These are phyloP conservation scores for Mercenaria mercenaria DNA, from an alignment of 1,140 invertebrate species.

Conservation along the genomic window DNA sequence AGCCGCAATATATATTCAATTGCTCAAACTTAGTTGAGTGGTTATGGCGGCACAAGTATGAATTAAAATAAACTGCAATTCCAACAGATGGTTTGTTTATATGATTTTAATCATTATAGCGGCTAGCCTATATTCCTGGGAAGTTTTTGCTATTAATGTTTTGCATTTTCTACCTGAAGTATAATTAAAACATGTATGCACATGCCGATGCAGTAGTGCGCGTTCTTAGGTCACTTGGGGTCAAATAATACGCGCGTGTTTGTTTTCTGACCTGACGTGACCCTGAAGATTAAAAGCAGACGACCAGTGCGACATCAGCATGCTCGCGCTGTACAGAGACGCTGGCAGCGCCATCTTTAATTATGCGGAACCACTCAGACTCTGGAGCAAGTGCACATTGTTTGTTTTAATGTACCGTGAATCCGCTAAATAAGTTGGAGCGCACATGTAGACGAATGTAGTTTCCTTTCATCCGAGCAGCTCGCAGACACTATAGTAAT, in stretches of 20 bases:
- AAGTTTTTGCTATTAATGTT: background rate
- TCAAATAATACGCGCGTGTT: background rate
- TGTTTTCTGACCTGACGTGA: background rate
- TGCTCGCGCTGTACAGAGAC: background rate
- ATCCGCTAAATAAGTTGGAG: constrained; percentile 30
- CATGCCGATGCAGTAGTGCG: background rate
- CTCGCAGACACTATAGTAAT: constrained; percentile 14
- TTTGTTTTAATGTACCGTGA: constrained; percentile 33
- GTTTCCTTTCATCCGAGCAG: constrained; percentile 16
- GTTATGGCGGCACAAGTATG: no score
- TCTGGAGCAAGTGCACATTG: constrained; percentile 28
- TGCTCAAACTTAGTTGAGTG: no score
- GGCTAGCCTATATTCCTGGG: no score
- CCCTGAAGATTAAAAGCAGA: background rate
- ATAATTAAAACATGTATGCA: constrained; percentile 12
- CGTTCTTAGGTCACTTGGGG: background rate
- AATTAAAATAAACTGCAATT: no score
- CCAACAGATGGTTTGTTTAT: no score
- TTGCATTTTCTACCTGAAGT: background rate
- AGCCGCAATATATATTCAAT: no score
- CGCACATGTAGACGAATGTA: constrained; percentile 25
- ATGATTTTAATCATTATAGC: no score
- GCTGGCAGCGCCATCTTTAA: background rate
- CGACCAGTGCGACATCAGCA: constrained; percentile 9
- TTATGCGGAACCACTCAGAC: constrained; percentile 5